phyloP scores from a whole-genome alignment of 2,113 vertebrate genomes.

The Ctenodactylus gundi region DNA sequence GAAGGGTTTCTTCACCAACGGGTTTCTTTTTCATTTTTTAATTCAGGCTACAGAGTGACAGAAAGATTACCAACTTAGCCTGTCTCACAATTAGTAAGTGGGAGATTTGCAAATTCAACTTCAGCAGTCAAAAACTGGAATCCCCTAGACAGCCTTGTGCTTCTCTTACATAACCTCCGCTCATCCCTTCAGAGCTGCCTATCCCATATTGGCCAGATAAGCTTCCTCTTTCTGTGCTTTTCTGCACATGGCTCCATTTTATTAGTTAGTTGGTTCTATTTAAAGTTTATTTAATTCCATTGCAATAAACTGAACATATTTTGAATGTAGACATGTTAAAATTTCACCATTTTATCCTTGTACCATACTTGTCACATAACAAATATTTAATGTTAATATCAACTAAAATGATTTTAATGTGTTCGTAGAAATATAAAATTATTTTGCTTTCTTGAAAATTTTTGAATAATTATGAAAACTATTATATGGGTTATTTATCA shows the following conservation, averaged over 20 bases:
- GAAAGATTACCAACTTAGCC: not conserved
- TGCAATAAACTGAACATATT: not conserved
- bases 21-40: not conserved
- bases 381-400: not conserved
- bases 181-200: not conserved
- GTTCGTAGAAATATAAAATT: not conserved
- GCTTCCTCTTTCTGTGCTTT: not conserved
- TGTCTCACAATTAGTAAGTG: not conserved
- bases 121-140: not conserved
- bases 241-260: not conserved
- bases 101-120: not conserved
- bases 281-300: not conserved
- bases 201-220: not conserved
- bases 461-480: not conserved
- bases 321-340: not conserved
- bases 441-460: constrained; percentile 9
- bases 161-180: too few relatives aligned
- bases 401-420: not conserved
- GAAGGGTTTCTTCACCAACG: not conserved
- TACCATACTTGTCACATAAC: not conserved
- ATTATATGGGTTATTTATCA: not conserved
- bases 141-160: too few relatives aligned
- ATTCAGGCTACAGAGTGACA: not conserved
- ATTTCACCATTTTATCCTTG: not conserved
- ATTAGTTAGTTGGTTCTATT: not conserved